These are phyloP conservation scores for Caenorhabditis imperialis DNA, from an alignment of 2,888 invertebrate genomes.

Conservation along the genomic window DNA sequence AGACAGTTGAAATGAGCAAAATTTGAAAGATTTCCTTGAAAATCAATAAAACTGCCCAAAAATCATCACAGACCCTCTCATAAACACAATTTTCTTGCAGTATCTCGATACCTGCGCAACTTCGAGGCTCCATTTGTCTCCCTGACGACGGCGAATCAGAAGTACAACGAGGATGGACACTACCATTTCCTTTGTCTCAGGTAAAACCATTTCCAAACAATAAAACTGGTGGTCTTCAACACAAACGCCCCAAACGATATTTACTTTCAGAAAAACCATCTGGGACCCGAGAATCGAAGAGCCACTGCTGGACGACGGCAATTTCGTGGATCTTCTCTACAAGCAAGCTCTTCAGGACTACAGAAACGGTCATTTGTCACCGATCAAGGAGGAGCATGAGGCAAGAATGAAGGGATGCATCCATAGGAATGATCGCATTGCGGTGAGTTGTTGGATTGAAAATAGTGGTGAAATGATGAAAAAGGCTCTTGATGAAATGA, in stretches of 20 bases:
- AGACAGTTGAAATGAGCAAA: neutral
- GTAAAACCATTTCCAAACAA: constrained; percentile 6
- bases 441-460: constrained; percentile 20
- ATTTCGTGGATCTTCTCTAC: constrained; percentile 63
- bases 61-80: too few species aligned
- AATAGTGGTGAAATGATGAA: too few species aligned
- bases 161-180: constrained; percentile 60
- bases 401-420: constrained; percentile 42
- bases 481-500: too few species aligned
- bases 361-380: constrained; percentile 24
- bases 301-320: constrained; percentile 65
- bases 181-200: constrained; percentile 57
- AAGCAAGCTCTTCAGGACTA: constrained; percentile 63
- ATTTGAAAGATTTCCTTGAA: neutral
- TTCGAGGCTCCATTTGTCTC: constrained; percentile 97
- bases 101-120: constrained; percentile 91
- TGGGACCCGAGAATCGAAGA: constrained; percentile 72
- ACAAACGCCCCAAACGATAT: too few species aligned
- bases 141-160: constrained; percentile 79
- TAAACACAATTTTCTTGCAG: too few species aligned
- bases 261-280: constrained; percentile 62
- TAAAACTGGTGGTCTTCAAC: neutral
- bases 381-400: constrained; percentile 41
- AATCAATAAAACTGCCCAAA: neutral
- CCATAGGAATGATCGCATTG: constrained; percentile 45